Conservation (phyloP, 2,888 invertebrate species). For the Oligia latruncula region DNA sequence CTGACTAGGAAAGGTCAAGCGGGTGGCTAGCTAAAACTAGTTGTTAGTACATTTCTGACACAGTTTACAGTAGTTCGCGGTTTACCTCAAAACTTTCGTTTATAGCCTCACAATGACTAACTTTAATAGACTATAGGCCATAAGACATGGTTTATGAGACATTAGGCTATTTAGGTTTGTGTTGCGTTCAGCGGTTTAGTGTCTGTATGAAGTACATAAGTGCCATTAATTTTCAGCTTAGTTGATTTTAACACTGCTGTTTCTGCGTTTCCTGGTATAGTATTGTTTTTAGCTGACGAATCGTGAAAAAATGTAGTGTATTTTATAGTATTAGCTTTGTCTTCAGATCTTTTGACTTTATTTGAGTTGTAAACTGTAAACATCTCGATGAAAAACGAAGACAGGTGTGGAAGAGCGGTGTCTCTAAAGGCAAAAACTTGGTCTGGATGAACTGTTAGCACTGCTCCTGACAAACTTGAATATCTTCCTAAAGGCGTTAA, state of each 20-base stretch:
- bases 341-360: background rate
- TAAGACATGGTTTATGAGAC: conserved; percentile 42
- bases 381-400: background rate
- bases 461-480: background rate
- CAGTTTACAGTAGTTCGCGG: conserved; percentile 32
- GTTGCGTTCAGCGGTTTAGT: conserved; percentile 46
- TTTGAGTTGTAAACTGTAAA: background rate
- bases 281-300: background rate
- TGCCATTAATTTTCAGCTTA: conserved; percentile 20
- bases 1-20: conserved; percentile 30
- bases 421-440: background rate
- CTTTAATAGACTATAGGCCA: conserved; percentile 25
- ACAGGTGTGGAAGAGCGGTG: background rate
- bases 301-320: background rate
- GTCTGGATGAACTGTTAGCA: background rate
- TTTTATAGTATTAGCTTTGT: background rate
- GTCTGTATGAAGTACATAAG: conserved; percentile 10
- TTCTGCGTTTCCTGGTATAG: conserved; percentile 16
- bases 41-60: conserved; percentile 45
- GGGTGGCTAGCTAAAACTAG: conserved; percentile 22
- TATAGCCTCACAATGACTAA: conserved; percentile 34
- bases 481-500: background rate
- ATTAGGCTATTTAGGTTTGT: conserved; percentile 43
- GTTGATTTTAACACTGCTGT: conserved; percentile 8
- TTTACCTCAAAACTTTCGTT: conserved; percentile 59